Conservation (phyloP, 92 coral and sea anemone genomes). For the Scolanthus callimorphus region DNA sequence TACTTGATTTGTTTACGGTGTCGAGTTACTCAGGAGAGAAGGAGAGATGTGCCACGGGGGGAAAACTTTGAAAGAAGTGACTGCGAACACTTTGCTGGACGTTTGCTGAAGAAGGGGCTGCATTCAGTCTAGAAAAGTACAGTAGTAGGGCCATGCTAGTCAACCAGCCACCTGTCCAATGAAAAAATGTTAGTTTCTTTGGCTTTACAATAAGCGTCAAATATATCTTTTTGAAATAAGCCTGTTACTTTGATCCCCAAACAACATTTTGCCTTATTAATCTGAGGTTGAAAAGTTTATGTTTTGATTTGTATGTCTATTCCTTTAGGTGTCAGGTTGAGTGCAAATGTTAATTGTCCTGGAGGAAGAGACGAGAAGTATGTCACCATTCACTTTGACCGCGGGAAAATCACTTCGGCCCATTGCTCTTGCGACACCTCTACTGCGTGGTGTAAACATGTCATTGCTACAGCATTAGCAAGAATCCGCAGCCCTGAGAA, state of each 20-base stretch:
- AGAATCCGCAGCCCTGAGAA: constrained; percentile 53
- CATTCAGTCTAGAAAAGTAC: too few relatives aligned
- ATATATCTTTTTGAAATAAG: too few relatives aligned
- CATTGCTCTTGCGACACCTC: constrained; percentile 72
- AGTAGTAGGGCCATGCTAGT: too few relatives aligned
- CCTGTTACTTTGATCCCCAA: not conserved
- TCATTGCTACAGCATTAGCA: constrained; percentile 66
- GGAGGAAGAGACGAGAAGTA: constrained; percentile 22
- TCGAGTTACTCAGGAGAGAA: too few relatives aligned
- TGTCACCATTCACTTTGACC: constrained; percentile 83
- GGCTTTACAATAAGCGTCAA: too few relatives aligned
- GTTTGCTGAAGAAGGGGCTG: too few relatives aligned
- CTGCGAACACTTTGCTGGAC: too few relatives aligned
- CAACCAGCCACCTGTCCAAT: too few relatives aligned
- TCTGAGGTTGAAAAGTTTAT: not conserved
- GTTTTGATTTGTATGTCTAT: not conserved
- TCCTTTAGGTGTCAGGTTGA: constrained; percentile 77
- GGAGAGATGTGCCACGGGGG: too few relatives aligned
- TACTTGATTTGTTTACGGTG: too few relatives aligned
- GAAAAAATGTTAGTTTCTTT: too few relatives aligned
- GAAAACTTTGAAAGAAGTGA: too few relatives aligned
- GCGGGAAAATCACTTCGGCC: constrained; percentile 92
- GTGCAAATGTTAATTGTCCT: constrained; percentile 68
- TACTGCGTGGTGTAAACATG: constrained; percentile 86
- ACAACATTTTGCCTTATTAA: not conserved